phyloP scores from a whole-genome alignment of 2,797 vertebrate genomes.

The Oreochromis grahami region DNA sequence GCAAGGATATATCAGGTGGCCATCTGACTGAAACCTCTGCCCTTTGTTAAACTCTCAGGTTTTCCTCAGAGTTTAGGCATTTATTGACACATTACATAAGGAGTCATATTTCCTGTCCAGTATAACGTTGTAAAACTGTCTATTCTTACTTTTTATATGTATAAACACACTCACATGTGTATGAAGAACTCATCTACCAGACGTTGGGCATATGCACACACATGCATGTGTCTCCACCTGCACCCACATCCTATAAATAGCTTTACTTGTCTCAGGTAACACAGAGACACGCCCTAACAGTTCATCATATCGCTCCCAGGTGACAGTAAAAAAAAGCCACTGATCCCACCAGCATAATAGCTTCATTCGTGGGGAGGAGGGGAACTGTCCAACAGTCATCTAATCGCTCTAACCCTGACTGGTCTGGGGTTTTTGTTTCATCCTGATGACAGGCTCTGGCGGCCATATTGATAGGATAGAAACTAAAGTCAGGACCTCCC shows the following conservation, averaged over 20 bases:
- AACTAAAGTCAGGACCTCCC: conserved; percentile 54
- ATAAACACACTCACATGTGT: not conserved
- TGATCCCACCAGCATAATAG: not conserved
- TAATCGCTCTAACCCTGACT: conserved; percentile 33
- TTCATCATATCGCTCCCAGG: not conserved
- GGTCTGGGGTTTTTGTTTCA: conserved; percentile 35
- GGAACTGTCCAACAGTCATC: conserved; percentile 2
- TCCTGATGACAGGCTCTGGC: conserved; percentile 34
- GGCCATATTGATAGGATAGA: conserved; percentile 44
- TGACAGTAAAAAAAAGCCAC: not conserved
- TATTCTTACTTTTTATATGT: not conserved
- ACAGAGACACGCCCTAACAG: not conserved
- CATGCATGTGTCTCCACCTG: not conserved
- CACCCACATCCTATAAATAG: not conserved
- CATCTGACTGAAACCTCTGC: not conserved
- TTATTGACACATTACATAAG: not conserved
- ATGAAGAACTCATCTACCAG: not conserved
- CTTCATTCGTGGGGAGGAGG: not conserved
- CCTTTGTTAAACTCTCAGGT: not conserved
- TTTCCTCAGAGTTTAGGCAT: not conserved
- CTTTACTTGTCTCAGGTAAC: not conserved
- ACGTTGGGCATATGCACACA: not conserved
- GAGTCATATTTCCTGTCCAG: not conserved
- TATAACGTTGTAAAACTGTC: not conserved
- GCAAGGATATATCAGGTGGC: not conserved